Percentiles rank a stretch among this genome's conserved stretches.
Evolutionary conservation across 2,113 vertebrate genomes (phyloP).

Genomic region (Daubentonia madagascariensis): DNA sequence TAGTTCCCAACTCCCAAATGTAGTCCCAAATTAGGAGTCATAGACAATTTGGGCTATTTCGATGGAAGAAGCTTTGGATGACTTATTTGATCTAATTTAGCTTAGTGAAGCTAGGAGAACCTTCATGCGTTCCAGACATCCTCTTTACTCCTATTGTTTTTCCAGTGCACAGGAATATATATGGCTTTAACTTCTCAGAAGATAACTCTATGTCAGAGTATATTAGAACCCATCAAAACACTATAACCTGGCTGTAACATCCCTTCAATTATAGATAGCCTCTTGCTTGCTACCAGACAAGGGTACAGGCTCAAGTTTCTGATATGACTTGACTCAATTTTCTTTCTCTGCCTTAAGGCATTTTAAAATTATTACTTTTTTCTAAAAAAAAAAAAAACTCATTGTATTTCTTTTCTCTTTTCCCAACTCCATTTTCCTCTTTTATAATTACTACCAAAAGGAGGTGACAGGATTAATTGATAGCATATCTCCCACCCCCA

Average conservation of each 20-base stretch:
- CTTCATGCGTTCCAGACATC: rapidly evolving
- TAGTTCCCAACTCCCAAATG: neutral
- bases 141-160: neutral
- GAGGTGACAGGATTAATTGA: neutral
- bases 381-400: neutral
- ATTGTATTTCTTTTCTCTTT: neutral
- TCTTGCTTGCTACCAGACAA: neutral
- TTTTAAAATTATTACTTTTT: neutral
- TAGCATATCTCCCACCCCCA: neutral
- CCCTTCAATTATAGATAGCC: neutral
- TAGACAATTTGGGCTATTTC: neutral
- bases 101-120: neutral
- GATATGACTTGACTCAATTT: constrained; percentile 6
- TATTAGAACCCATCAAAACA: neutral
- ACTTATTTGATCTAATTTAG: neutral
- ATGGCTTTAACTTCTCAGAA: neutral
- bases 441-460: neutral
- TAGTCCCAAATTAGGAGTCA: neutral
- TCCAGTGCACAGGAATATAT: neutral
- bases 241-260: neutral
- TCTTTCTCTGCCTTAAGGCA: constrained; percentile 12
- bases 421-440: neutral
- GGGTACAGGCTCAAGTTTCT: neutral
- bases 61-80: neutral
- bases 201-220: neutral